Conservation (phyloP, 2,113 vertebrate genomes). For the Forbesichthys agassizii region DNA sequence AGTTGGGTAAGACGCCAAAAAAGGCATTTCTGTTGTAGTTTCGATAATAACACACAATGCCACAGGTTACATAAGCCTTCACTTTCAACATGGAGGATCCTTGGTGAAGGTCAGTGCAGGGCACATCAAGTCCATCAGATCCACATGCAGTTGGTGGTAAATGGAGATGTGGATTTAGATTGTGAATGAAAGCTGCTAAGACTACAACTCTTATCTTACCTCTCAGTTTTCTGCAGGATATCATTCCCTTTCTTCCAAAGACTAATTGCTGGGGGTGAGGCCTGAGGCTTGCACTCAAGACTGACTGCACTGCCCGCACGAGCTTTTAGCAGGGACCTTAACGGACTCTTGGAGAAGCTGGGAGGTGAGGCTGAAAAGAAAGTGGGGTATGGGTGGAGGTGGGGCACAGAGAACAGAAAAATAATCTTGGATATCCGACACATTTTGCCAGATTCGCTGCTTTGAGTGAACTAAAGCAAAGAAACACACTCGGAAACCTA, state of each 20-base stretch:
- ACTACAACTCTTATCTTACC: constrained; percentile 77
- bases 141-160: neutral
- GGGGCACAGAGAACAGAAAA: constrained; percentile 33
- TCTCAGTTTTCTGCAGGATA: constrained; percentile 83
- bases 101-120: no score
- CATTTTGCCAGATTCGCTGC: constrained; percentile 26
- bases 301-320: constrained; percentile 86
- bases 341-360: constrained; percentile 86
- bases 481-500: neutral
- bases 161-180: neutral
- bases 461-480: neutral
- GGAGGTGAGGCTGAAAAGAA: constrained; percentile 84
- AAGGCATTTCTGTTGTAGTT: no score
- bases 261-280: constrained; percentile 85
- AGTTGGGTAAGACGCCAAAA: no score
- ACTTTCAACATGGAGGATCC: no score
- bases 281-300: constrained; percentile 90
- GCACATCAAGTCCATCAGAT: constrained; percentile 38
- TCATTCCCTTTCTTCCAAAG: constrained; percentile 89
- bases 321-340: constrained; percentile 85
- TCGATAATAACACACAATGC: no score
- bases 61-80: no score
- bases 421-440: constrained; percentile 10
- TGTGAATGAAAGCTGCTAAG: constrained; percentile 42
- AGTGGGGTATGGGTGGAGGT: constrained; percentile 13